A percentile compares a stretch with the other conserved stretches of the same genome.
These are phyloP conservation scores for Neotoma lepida DNA, from an alignment of 2,113 vertebrate genomes.

Conservation along the genomic window DNA sequence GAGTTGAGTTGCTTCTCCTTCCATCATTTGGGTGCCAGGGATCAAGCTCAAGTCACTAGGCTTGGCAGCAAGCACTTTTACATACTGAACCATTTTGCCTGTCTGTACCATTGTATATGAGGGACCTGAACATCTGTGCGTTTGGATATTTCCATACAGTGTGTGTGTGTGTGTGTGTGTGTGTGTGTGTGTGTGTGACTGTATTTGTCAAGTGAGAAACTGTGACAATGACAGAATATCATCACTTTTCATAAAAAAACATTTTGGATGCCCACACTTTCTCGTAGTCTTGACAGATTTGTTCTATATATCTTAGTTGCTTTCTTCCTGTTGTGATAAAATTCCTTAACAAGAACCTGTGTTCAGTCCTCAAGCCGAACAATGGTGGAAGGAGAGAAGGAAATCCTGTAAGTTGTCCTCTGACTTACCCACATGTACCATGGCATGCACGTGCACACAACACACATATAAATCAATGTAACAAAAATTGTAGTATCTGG, in stretches of 20 bases:
- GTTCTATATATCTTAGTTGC: neutral
- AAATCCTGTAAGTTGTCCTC: neutral
- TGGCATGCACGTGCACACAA: neutral
- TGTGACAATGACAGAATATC: neutral
- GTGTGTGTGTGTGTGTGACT: accelerated
- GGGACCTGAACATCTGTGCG: neutral
- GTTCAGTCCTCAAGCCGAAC: neutral
- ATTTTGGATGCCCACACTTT: neutral
- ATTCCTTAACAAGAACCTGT: neutral
- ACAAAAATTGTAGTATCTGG: neutral
- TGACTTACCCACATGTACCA: neutral
- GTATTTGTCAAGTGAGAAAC: neutral
- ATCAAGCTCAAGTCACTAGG: too few species aligned
- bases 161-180: too few species aligned
- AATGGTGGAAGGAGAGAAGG: too few species aligned
- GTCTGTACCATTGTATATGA: neutral
- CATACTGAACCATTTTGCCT: neutral
- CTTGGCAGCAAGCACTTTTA: too few species aligned
- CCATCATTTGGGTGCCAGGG: too few species aligned
- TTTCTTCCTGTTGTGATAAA: neutral
- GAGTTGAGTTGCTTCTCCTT: neutral
- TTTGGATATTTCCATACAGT: neutral
- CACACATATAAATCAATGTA: neutral
- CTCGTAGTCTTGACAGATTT: neutral
- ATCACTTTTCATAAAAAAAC: neutral